Conservation (phyloP, 2,888 invertebrate species). For the Drosophila flavopinicola region DNA sequence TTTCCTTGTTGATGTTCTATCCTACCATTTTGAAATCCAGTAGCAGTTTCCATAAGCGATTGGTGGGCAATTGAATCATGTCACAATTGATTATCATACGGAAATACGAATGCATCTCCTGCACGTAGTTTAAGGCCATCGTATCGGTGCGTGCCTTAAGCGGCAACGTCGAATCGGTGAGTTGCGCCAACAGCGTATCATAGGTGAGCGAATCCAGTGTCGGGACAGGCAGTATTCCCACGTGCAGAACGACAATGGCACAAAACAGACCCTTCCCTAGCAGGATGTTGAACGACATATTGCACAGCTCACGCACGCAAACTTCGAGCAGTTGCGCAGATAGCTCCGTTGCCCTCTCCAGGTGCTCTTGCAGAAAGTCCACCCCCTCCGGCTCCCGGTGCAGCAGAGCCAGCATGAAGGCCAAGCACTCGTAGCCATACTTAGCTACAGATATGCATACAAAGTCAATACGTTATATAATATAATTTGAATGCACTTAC, state of each 20-base stretch:
- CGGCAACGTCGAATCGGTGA: slow-evolving; percentile 1
- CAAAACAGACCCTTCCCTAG: slow-evolving; percentile 47
- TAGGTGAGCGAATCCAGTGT: slow-evolving; percentile 36
- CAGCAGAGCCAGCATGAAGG: slow-evolving; percentile 45
- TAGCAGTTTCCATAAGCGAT: slow-evolving; percentile 59
- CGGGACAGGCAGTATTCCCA: slow-evolving; percentile 17
- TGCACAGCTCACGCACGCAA: slow-evolving; percentile 38
- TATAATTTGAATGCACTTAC: slow-evolving; percentile 16
- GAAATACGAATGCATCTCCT: slow-evolving; percentile 50
- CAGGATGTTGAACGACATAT: slow-evolving; percentile 9
- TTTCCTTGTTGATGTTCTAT: not conserved
- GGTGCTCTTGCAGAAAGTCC: slow-evolving; percentile 5
- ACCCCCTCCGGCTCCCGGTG: slow-evolving; percentile 11
- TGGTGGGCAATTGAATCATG: slow-evolving; percentile 32
- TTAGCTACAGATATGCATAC: slow-evolving; percentile 15
- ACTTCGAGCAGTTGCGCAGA: slow-evolving; percentile 24
- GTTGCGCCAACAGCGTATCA: slow-evolving; percentile 25
- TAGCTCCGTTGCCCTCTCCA: slow-evolving; percentile 9
- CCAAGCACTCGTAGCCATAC: slow-evolving; percentile 60
- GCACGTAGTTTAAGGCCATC: slow-evolving; percentile 9
- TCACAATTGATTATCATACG: slow-evolving; percentile 32
- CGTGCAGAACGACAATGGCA: slow-evolving; percentile 34
- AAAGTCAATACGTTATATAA: no score
- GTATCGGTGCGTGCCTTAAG: not conserved
- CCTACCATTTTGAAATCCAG: slow-evolving; percentile 49